Percentiles rank a stretch among this genome's conserved stretches.
These are phyloP conservation scores for Pteropus alecto DNA, from an alignment of 2,113 vertebrate genomes.

Conservation along the genomic window DNA sequence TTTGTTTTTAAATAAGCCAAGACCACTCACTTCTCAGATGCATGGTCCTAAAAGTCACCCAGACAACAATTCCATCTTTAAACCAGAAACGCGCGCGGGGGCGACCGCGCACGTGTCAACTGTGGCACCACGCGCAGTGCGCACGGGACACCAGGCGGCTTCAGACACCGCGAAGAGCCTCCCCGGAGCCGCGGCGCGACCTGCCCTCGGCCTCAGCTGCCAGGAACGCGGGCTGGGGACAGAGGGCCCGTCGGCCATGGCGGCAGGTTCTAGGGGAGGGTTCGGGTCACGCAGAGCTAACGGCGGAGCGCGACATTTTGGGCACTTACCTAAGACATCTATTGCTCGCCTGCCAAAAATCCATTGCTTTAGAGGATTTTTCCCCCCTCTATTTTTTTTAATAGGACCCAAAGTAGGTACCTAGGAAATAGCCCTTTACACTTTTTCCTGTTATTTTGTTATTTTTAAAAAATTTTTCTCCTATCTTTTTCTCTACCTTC, in stretches of 20 bases:
- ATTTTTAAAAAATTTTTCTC: too few species aligned
- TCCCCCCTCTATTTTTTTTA: not conserved
- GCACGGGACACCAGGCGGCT: too few species aligned
- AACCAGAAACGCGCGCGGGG: not conserved
- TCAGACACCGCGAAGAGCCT: too few species aligned
- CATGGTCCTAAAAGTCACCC: not conserved
- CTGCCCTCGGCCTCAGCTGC: too few species aligned
- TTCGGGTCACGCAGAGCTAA: not conserved
- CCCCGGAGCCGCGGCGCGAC: too few species aligned
- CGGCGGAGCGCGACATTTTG: accelerated
- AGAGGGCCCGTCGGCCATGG: too few species aligned
- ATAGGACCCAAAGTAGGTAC: not conserved
- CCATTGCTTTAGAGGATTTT: not conserved
- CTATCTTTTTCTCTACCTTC: too few species aligned
- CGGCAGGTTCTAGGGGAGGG: too few species aligned
- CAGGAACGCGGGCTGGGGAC: too few species aligned
- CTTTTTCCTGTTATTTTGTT: too few species aligned
- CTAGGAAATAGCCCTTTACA: not conserved
- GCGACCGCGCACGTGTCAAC: too few species aligned
- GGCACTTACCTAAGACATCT: not conserved
- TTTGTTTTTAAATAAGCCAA: not conserved
- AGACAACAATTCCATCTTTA: not conserved
- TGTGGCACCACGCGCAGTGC: too few species aligned
- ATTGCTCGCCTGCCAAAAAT: not conserved
- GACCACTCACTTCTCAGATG: not conserved